A percentile compares a stretch with the other conserved stretches of the same genome.
Evolutionary conservation across 2,888 invertebrate genomes (phyloP).

Genomic region (Eupithecia subfuscata): DNA sequence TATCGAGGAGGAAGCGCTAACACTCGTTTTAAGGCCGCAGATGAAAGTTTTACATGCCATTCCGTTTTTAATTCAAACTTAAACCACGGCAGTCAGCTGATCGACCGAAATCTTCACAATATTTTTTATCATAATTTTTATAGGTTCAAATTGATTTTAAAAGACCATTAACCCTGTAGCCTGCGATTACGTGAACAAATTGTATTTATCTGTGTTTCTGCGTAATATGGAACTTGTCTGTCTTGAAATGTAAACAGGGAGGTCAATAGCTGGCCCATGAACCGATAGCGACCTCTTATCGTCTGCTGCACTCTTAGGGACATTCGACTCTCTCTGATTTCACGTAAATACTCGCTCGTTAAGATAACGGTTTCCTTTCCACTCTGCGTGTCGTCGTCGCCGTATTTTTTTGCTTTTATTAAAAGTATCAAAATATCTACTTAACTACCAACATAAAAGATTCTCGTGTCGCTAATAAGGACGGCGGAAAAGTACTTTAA

Average conservation of each 20-base stretch:
- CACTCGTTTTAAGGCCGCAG: constrained; percentile 73
- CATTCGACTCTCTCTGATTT: constrained; percentile 78
- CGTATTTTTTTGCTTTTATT: constrained; percentile 71
- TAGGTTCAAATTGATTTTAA: constrained; percentile 72
- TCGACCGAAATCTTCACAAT: constrained; percentile 41
- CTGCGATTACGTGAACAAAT: constrained; percentile 74
- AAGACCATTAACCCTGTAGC: constrained; percentile 71
- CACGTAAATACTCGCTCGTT: constrained; percentile 79
- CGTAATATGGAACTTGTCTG: constrained; percentile 61
- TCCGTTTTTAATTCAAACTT: constrained; percentile 74
- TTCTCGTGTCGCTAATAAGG: constrained; percentile 68
- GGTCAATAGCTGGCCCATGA: constrained; percentile 82
- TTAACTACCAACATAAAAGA: constrained; percentile 61
- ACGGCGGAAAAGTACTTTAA: constrained; percentile 38
- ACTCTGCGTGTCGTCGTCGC: constrained; percentile 67
- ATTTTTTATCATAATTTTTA: constrained; percentile 54
- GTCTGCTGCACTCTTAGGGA: constrained; percentile 71
- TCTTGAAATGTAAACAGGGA: constrained; percentile 71
- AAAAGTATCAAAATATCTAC: constrained; percentile 66
- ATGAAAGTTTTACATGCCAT: constrained; percentile 77
- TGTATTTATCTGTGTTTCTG: constrained; percentile 68
- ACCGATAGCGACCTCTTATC: constrained; percentile 77
- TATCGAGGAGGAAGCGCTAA: constrained; percentile 69
- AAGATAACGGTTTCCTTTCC: constrained; percentile 82
- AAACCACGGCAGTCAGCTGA: constrained; percentile 66